Percentiles rank a stretch among this genome's conserved stretches.
Evolutionary conservation across 2,888 invertebrate species (phyloP).

Genomic region (Macrosiphum euphorbiae): DNA sequence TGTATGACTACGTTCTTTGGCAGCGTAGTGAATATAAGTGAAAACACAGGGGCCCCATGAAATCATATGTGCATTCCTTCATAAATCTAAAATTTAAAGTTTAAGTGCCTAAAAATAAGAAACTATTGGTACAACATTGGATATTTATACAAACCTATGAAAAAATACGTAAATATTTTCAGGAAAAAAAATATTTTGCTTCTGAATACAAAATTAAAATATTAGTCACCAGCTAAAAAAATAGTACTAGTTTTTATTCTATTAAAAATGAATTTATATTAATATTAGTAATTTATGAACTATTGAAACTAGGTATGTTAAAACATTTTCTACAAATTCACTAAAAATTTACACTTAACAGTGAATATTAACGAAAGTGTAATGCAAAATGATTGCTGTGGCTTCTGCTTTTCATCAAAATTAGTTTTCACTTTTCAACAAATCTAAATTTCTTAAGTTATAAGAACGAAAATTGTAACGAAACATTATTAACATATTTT

Average conservation of each 20-base stretch:
- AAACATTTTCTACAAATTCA: not conserved
- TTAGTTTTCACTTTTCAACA: not conserved
- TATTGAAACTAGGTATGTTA: not conserved
- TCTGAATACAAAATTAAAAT: not conserved
- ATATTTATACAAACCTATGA: not conserved
- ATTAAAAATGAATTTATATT: not conserved
- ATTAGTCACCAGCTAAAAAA: not conserved
- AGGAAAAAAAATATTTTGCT: not conserved
- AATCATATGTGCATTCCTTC: not conserved
- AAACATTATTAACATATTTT: not conserved
- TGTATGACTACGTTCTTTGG: too few relatives aligned
- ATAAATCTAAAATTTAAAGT: not conserved
- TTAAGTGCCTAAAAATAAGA: not conserved
- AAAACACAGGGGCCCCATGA: not conserved
- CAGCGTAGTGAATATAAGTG: not conserved
- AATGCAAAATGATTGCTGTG: not conserved
- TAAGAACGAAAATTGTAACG: not conserved
- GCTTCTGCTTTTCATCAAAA: not conserved
- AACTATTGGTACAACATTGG: not conserved
- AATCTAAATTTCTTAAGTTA: not conserved
- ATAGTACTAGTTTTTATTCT: not conserved
- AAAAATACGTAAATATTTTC: not conserved
- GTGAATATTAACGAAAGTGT: not conserved
- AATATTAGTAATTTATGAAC: not conserved
- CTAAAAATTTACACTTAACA: not conserved